Percentiles rank a stretch among this genome's conserved stretches.
Conservation (phyloP, 2,797 vertebrate species). For the Geotrypetes seraphini region DNA sequence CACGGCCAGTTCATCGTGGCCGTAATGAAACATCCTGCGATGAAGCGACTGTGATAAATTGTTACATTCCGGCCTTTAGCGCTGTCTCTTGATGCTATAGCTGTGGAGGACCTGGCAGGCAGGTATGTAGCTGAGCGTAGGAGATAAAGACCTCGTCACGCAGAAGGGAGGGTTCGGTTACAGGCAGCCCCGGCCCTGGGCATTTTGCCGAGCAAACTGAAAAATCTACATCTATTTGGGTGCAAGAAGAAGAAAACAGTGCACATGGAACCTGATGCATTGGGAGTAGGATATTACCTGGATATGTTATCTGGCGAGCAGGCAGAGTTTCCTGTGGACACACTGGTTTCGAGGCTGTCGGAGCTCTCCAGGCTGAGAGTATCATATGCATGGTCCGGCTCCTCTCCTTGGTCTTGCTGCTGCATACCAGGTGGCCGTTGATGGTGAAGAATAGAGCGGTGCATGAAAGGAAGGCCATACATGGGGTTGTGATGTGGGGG, state of each 20-base stretch:
- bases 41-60: no score
- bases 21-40: no score
- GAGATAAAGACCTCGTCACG: no score
- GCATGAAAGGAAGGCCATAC: slow-evolving; percentile 52
- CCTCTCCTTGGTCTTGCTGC: slow-evolving; percentile 22
- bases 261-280: neutral
- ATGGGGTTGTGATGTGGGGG: slow-evolving; percentile 42
- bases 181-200: no score
- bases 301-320: slow-evolving; percentile 88
- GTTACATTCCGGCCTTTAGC: no score
- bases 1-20: no score
- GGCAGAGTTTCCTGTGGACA: slow-evolving; percentile 82
- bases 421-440: slow-evolving; percentile 55
- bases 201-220: no score
- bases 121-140: no score
- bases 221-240: no score
- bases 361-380: slow-evolving; percentile 94
- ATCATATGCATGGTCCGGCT: slow-evolving; percentile 67
- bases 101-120: no score
- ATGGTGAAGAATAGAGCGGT: slow-evolving; percentile 90
- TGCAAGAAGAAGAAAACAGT: neutral
- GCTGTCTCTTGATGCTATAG: no score
- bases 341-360: slow-evolving; percentile 91
- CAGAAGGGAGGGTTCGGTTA: no score
- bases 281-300: slow-evolving; percentile 49